Base-by-base conservation (phyloP, 2,113 vertebrate genomes). In the Cariama cristata region DNA sequence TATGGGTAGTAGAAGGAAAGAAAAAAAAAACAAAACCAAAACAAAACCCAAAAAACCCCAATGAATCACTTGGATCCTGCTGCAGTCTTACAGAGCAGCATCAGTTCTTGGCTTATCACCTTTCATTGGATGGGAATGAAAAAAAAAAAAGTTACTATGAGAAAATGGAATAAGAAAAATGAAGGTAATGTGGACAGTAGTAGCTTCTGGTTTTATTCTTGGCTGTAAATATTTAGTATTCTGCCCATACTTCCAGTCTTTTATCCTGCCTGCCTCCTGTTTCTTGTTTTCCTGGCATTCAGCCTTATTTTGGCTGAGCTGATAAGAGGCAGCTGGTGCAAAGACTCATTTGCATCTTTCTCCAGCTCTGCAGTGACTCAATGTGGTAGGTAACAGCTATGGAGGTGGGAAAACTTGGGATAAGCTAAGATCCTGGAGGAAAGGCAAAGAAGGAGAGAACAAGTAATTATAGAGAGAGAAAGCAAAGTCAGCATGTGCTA, bases 211-310 rank as follows among this genome's bases (percentile, higher is more conserved):
- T 82, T 73, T 56, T 17, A 33, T 81, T 94, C 38, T 72, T 95
- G 58, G 24, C 74, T 82, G 56, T 53, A 85, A 15, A 49, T 85
- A 85, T 58, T 94, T 88, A 52, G 27, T 52, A 91, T 96, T 95
- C 88, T 95, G 58, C 38, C 81, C 53, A 45, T 62, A 82, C 63
- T 79, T 88, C 8, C 30, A 85, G 68, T 82, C 66, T 92, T 95
- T 97, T 93, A 94, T 95, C 69, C 77, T 47, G n/a, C 56, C 35
- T 91, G 47, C 91, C 94, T 96, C 89, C 62, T 95, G 80, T 68
- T 96, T 93, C 91, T 95, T 96, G 49, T 92, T 95, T 95, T 91
- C 42, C 88, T 97, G 91, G 94, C 89, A 47, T 72, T 84, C 94
- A 96, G 91, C 77, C 77, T 89, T 62, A 20, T 83, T 96, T 95